Base-by-base conservation (phyloP, 2,888 invertebrate species). In the Polymixis flavicincta region DNA sequence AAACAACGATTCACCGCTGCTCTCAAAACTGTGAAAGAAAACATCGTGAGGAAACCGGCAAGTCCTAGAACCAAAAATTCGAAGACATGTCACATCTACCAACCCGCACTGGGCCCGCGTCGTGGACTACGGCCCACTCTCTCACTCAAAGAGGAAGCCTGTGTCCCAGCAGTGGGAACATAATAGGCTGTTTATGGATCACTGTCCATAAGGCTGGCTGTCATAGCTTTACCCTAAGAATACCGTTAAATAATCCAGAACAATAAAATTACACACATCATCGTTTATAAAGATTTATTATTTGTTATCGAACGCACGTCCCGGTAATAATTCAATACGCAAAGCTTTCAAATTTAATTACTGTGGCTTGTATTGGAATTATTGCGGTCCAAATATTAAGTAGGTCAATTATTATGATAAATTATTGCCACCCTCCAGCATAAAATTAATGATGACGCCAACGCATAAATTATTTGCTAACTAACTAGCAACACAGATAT, bases 381-480 rank as follows among this genome's bases (percentile, higher is more conserved):
- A 82, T 84, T 80, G 85, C 81, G 71, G 74, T 70, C 74, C 69
- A 84, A 70, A 70, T 84, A 82, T 71, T 80, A 80, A 80, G 70
- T 84, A 71, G 84, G 84, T 75, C 54, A 80, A 68, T 82, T 80
- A 84, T 75, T 80, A 68, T 69, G 81, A 84, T 84, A 70, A 84
- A 84, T 84, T 71, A 74, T 67, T 69, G 42, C 61, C 32, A 52
- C 60, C n/a, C 66, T 78, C 37, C 57, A 25, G 66, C 59, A 55
- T 61, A 66, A 63, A 63, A 83, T 67, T 66, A 80, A 60, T 74
- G 57, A 84, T 70, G 69, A 74, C 48, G 50, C 45, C 50, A 59
- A 17, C 25, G 37, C 28, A 63, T 70, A 45, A 59, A 59, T 76
- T 54, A 59, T 67, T 37, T 48, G 25, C 45, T 32, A 22, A 65